Conservation (phyloP, 2,888 invertebrate genomes). For the Sarcophaga carnaria region DNA sequence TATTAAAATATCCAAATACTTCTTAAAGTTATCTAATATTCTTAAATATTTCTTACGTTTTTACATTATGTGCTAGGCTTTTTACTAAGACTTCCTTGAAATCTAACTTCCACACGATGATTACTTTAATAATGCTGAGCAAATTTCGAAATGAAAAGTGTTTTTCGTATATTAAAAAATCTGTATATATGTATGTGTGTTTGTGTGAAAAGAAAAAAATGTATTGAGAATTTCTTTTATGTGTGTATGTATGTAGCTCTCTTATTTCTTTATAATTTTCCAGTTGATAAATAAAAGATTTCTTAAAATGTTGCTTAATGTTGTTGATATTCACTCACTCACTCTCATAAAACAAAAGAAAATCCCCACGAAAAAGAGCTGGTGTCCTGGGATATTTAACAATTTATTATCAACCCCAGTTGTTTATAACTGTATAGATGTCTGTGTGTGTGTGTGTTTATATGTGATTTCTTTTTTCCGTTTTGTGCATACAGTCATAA, state of each 20-base stretch:
- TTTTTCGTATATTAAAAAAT: neutral
- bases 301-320: slow-evolving; percentile 51
- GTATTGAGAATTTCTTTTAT: slow-evolving; percentile 55
- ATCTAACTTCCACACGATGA: slow-evolving; percentile 34
- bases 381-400: slow-evolving; percentile 64
- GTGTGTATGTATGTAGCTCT: slow-evolving; percentile 17
- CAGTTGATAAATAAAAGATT: slow-evolving; percentile 58
- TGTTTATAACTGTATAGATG: neutral
- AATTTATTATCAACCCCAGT: slow-evolving; percentile 68
- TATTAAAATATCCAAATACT: no score
- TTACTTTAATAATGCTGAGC: slow-evolving; percentile 46
- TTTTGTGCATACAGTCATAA: slow-evolving; percentile 46
- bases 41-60: neutral
- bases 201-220: slow-evolving; percentile 39
- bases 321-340: slow-evolving; percentile 49
- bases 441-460: neutral
- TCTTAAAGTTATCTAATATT: neutral
- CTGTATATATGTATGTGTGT: neutral
- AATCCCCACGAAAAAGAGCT: slow-evolving; percentile 7
- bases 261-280: neutral
- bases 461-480: no score
- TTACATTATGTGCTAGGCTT: neutral
- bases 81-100: slow-evolving; percentile 32
- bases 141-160: slow-evolving; percentile 51
- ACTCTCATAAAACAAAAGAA: neutral